Evolutionary conservation across 2,888 invertebrate genomes (phyloP).

Genomic region (Helleia helle): DNA sequence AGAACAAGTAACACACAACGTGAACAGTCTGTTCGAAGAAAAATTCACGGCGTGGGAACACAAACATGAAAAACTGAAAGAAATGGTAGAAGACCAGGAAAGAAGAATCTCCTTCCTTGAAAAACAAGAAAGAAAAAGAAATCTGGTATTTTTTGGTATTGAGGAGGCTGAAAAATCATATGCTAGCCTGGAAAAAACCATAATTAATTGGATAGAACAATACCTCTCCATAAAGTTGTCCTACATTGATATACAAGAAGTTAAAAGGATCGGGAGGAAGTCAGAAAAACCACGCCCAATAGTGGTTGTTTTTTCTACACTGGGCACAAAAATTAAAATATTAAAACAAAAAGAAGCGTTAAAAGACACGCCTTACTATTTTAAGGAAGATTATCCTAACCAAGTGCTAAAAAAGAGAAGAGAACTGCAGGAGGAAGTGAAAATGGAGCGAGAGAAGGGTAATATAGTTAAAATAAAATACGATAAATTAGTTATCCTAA

Average conservation of each 20-base stretch:
- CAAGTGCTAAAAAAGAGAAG: slow-evolving; percentile 19
- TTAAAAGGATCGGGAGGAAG: slow-evolving; percentile 11
- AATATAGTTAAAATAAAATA: slow-evolving; percentile 19
- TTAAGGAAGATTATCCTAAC: slow-evolving; percentile 18
- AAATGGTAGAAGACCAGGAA: background rate
- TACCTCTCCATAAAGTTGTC: too few species aligned
- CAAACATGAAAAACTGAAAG: background rate
- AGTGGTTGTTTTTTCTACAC: slow-evolving; percentile 6
- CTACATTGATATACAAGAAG: slow-evolving; percentile 10
- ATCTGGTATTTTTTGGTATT: background rate
- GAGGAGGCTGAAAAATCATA: background rate
- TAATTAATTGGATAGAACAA: slow-evolving; percentile 4
- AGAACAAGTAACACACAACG: too few species aligned
- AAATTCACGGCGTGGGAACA: background rate
- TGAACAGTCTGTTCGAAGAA: background rate
- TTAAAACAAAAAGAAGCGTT: slow-evolving; percentile 7
- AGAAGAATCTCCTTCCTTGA: background rate
- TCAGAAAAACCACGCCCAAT: slow-evolving; percentile 9
- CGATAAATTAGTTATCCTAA: slow-evolving; percentile 17
- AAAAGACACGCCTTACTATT: slow-evolving; percentile 9
- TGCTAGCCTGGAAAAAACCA: slow-evolving; percentile 2
- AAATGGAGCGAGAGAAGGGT: slow-evolving; percentile 17
- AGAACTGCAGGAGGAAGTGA: slow-evolving; percentile 17
- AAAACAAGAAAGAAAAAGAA: background rate
- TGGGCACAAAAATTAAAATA: slow-evolving; percentile 11